phyloP scores from a whole-genome alignment of 2,888 invertebrate genomes.

The Plutella xylostella region DNA sequence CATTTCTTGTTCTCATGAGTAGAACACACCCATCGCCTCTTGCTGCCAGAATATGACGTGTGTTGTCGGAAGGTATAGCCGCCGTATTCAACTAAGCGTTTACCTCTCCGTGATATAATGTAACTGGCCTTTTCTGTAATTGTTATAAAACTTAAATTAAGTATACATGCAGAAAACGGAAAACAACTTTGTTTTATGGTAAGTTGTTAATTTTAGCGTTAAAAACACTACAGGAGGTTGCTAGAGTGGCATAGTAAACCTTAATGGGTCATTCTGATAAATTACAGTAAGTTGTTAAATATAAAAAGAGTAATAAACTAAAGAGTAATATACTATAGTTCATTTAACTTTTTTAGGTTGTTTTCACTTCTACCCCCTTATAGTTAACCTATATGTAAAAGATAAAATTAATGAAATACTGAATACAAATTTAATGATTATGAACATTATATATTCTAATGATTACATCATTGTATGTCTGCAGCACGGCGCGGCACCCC shows the following conservation, averaged over 20 bases:
- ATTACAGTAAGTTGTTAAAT: background rate
- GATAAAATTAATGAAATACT: no score
- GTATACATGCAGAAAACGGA: background rate
- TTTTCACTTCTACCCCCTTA: no score
- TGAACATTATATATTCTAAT: no score
- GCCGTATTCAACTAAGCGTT: slow-evolving; percentile 17
- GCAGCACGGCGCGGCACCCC: background rate
- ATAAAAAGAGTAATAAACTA: background rate
- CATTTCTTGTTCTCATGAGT: slow-evolving; percentile 9
- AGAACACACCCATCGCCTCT: slow-evolving; percentile 12
- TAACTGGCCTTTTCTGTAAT: background rate
- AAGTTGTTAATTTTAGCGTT: background rate
- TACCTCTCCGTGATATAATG: slow-evolving; percentile 15
- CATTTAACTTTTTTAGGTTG: no score
- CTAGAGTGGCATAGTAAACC: background rate
- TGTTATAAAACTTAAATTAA: background rate
- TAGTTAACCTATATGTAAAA: no score
- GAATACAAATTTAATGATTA: no score
- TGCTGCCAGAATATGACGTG: background rate
- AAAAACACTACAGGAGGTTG: background rate
- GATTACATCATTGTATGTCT: no score
- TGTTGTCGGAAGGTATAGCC: slow-evolving; percentile 27
- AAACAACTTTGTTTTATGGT: background rate
- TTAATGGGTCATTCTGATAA: background rate
- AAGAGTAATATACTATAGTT: no score